Base-by-base conservation (phyloP, 2,113 vertebrate species). In the Actinemys pallida region DNA sequence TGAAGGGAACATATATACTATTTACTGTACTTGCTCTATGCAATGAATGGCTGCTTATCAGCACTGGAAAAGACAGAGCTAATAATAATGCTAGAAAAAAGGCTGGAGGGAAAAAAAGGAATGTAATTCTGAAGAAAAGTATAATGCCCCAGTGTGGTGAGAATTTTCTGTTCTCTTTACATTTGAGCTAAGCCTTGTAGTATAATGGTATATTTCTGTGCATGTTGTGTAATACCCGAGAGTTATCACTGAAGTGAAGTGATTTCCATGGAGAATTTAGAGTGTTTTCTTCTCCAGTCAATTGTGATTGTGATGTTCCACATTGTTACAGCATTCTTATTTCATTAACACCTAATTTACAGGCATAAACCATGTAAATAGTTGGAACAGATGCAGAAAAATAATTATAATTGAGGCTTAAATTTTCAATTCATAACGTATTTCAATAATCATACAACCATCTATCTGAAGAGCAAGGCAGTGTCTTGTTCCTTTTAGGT, bases 321-420 rank as follows among this genome's bases (percentile, higher is more conserved):
- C 96, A 95, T 94, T 96, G 96, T 96, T 98, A 96, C 90, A 93
- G 76, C 86, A 97, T 94, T 97, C 96, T 97, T 96, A 98, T 98
- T 98, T 97, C 95, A 98, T 98, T 98, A 98, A 97, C 94, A 96
- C 95, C 94, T 97, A 96, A 98, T 98, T 98, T 98, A 98, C 94
- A 98, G 97, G 93, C 89, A 89, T 86, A 96, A 97, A 90, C 93
- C 96, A 96, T 95, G 90, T 96, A 98, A 98, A 96, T 97, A 81
- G 95, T 94, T 88, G 95, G 90, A 98, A 94, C 90, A 98, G 93
- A 98, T 97, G 97, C 89, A 98, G 93, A 90, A 97, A 97, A 97
- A 98, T 94, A 97, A 98, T 98, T 95, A 93, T 93, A 97, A 96
- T 97, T 97, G 97, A 95, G 90, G 95, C 50, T 96, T 94, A 97